These are phyloP conservation scores for Epiblema foenella DNA, from an alignment of 2,888 invertebrate species.

Conservation along the genomic window DNA sequence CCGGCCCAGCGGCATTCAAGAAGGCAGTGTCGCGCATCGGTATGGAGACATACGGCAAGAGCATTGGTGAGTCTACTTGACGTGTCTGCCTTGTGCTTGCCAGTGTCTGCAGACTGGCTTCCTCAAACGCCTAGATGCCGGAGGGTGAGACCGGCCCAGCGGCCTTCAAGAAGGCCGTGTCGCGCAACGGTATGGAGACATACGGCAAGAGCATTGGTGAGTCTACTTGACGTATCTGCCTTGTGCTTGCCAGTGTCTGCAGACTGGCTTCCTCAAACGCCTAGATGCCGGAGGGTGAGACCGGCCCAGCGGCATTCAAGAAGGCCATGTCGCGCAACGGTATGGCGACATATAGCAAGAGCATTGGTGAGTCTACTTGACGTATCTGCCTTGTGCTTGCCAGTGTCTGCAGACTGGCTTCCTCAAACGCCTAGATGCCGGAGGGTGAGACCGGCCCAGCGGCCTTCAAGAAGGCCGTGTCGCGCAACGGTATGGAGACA, in stretches of 20 bases:
- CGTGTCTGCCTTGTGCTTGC: slow-evolving; percentile 82
- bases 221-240: slow-evolving; percentile 42
- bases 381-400: slow-evolving; percentile 82
- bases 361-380: slow-evolving; percentile 79
- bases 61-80: slow-evolving; percentile 80
- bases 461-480: slow-evolving; percentile 85
- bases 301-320: slow-evolving; percentile 81
- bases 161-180: slow-evolving; percentile 85
- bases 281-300: slow-evolving; percentile 87
- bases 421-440: slow-evolving; percentile 89
- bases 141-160: slow-evolving; percentile 84
- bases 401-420: slow-evolving; percentile 90
- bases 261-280: slow-evolving; percentile 89
- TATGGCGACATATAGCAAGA: slow-evolving; percentile 88
- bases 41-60: slow-evolving; percentile 88
- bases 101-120: slow-evolving; percentile 90
- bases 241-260: slow-evolving; percentile 90
- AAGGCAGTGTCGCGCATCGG: slow-evolving; percentile 87
- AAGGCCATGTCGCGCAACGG: slow-evolving; percentile 87
- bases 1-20: slow-evolving; percentile 81
- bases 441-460: slow-evolving; percentile 84
- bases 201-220: slow-evolving; percentile 88
- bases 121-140: slow-evolving; percentile 89
- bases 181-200: slow-evolving; percentile 88
- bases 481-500: slow-evolving; percentile 87